phyloP scores from a whole-genome alignment of 1,140 invertebrate species.

The Calliopsis andreniformis region DNA sequence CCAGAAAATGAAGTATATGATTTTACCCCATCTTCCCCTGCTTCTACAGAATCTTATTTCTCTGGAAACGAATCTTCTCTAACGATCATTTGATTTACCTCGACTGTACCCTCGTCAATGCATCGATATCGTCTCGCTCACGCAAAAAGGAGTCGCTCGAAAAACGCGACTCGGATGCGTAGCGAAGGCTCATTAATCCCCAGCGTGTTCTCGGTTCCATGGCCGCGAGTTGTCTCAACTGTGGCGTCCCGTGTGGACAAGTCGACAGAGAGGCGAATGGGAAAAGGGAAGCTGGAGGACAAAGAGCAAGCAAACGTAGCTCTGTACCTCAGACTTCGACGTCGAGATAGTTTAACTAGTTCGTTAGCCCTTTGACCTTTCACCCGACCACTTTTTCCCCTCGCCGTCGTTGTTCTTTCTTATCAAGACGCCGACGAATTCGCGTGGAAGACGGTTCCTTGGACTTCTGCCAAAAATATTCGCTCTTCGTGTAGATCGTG shows the following conservation, averaged over 20 bases:
- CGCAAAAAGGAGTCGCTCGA: constrained; percentile 7
- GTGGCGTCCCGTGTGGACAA: constrained; percentile 1
- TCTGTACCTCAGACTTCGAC: constrained; percentile 42
- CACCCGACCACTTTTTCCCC: constrained; percentile 63
- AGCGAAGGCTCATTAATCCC: constrained; percentile 10
- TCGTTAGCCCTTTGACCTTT: constrained; percentile 72
- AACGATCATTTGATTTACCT: too few species aligned
- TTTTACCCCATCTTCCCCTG: too few species aligned
- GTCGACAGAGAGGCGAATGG: neutral
- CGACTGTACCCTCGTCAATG: too few species aligned
- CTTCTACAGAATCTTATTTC: too few species aligned
- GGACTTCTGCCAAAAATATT: neutral
- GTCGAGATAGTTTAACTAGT: constrained; percentile 70
- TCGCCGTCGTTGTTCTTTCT: constrained; percentile 1
- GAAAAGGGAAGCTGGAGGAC: neutral
- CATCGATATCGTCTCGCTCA: neutral
- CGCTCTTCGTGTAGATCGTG: neutral
- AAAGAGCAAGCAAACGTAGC: constrained; percentile 22
- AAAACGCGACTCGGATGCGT: constrained; percentile 23
- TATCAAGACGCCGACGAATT: neutral
- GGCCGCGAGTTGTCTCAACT: neutral
- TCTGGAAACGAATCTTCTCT: too few species aligned
- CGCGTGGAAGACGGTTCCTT: neutral
- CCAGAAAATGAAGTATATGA: too few species aligned
- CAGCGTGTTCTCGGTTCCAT: neutral